phyloP scores from a whole-genome alignment of 1,140 invertebrate species.

The Oreohelix idahoensis region DNA sequence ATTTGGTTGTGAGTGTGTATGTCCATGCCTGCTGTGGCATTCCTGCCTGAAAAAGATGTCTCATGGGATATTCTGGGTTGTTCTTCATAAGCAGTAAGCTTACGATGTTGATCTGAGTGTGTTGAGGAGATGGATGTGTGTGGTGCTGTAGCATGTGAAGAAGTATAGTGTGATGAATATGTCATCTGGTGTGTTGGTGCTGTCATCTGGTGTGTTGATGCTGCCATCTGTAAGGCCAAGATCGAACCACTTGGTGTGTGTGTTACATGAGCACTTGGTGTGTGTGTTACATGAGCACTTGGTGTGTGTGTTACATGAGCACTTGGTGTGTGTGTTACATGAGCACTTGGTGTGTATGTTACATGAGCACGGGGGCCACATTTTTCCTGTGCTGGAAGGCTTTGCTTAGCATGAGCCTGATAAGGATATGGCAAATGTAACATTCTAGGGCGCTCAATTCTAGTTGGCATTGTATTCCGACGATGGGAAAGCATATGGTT shows the following conservation, averaged over 20 bases:
- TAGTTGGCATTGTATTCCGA: conserved; percentile 3
- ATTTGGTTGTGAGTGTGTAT: neutral
- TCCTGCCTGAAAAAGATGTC: neutral
- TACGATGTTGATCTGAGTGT: neutral
- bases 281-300: too few relatives aligned
- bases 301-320: too few relatives aligned
- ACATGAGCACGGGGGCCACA: neutral
- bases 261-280: too few relatives aligned
- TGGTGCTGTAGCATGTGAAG: neutral
- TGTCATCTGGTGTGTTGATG: neutral
- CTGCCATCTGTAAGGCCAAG: neutral
- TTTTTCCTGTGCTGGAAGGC: neutral
- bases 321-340: too few relatives aligned
- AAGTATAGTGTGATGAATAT: neutral
- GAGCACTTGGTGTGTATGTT: too few relatives aligned
- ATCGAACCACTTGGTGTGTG: too few relatives aligned
- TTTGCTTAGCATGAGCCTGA: neutral
- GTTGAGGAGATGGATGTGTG: neutral
- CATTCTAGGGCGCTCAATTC: neutral
- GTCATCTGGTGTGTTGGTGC: neutral
- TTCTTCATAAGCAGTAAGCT: neutral
- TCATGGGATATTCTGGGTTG: neutral
- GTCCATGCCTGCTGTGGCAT: neutral
- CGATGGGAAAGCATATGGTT: neutral
- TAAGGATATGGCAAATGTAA: neutral